phyloP scores from a whole-genome alignment of 2,113 vertebrate species.

The Zeus faber region DNA sequence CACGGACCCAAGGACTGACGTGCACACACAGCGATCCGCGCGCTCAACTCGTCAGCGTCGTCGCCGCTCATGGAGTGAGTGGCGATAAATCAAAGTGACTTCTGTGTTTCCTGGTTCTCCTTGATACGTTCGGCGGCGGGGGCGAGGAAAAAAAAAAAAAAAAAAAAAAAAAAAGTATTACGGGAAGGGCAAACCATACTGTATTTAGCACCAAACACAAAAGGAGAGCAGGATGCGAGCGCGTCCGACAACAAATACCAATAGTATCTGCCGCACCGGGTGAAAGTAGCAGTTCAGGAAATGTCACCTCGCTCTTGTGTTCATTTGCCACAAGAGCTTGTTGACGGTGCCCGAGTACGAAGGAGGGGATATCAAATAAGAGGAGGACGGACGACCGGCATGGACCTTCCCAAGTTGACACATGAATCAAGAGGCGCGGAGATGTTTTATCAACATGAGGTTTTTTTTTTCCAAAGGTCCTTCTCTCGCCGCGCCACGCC shows the following conservation, averaged over 20 bases:
- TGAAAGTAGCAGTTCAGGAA: constrained; percentile 21
- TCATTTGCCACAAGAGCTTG: constrained; percentile 2
- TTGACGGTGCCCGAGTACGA: constrained; percentile 26
- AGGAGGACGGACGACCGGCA: neutral
- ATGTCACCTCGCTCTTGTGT: constrained; percentile 6
- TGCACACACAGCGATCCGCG: too few species aligned
- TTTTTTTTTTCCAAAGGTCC: too few species aligned
- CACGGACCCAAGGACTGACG: too few species aligned
- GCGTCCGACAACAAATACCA: constrained; percentile 6
- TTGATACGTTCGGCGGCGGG: neutral
- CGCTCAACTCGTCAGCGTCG: too few species aligned
- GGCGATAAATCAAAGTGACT: too few species aligned
- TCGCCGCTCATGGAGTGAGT: neutral
- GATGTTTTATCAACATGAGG: too few species aligned
- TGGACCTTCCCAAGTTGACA: too few species aligned
- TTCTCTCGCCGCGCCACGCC: too few species aligned
- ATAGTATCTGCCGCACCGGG: constrained; percentile 12
- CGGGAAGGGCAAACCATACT: neutral
- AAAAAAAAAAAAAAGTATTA: too few species aligned
- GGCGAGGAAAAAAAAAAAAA: neutral
- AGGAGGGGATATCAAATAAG: constrained; percentile 16
- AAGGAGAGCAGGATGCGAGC: neutral
- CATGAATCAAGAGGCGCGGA: too few species aligned
- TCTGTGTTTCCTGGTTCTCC: neutral
- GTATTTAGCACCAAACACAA: neutral